phyloP scores from a whole-genome alignment of 2,113 vertebrate genomes.

The Ptyas mucosa region DNA sequence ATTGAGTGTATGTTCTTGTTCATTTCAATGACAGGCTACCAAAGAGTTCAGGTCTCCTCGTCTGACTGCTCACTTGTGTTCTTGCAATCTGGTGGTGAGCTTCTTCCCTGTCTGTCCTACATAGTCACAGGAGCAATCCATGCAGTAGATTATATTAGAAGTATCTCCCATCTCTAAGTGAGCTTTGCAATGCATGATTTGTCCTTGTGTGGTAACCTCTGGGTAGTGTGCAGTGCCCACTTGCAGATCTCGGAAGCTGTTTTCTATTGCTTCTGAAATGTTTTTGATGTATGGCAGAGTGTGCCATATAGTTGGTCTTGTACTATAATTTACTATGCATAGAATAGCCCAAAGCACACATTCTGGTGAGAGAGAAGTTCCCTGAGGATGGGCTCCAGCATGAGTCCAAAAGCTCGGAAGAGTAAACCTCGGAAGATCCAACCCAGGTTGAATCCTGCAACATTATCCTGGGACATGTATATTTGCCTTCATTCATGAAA shows the following conservation, averaged over 20 bases:
- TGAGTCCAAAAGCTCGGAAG: neutral
- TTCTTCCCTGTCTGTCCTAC: neutral
- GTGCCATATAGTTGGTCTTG: neutral
- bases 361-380: neutral
- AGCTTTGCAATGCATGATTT: neutral
- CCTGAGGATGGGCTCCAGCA: neutral
- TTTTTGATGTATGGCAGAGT: neutral
- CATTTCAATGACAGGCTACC: neutral
- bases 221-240: neutral
- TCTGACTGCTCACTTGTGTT: neutral
- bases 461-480: neutral
- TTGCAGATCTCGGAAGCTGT: neutral
- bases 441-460: neutral
- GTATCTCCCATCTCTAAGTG: neutral
- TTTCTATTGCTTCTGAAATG: neutral
- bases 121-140: neutral
- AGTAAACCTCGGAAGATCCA: neutral
- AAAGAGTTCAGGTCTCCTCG: neutral
- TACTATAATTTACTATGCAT: neutral
- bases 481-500: neutral
- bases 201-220: neutral
- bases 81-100: neutral
- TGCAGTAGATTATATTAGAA: neutral
- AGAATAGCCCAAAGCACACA: neutral
- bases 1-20: neutral